Base-by-base conservation (phyloP, 2,888 invertebrate genomes). In the Protula sp. region DNA sequence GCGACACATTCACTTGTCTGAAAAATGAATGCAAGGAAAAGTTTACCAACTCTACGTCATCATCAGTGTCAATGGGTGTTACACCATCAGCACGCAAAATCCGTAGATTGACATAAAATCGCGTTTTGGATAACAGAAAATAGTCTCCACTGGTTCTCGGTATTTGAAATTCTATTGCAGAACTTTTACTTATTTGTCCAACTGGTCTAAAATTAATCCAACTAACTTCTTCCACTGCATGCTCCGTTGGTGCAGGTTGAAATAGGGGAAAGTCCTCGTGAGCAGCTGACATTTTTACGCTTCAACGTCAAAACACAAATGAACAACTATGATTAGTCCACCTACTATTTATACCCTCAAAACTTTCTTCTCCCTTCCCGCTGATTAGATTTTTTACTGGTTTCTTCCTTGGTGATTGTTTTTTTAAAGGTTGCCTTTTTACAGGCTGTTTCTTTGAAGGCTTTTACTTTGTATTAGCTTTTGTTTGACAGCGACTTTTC, bases 11-110 rank as follows among this genome's bases (percentile, higher is more conserved):
- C 2, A 56, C 56, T 27, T 56, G 56, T 2, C 56, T 24, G 47
- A 31, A 56, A n/a, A 47, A 2, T 14, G 30, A 38, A 3, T 45
- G 47, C 19, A 56, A 14, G 45, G n/a, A 24, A 24, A 56, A 30
- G 28, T 56, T 56, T 4, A 27, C 47, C 24, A 45, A 45, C n/a
- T 47, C 56, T 19, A 56, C 56, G 29, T 56, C 47, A 4, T 31
- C 47, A 2, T 22, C 29, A 26, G 2, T n/a, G n/a, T n/a, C 47
- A 1, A 45, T n/a, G 2, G 22, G 9, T 5, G 47, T 1, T 19
- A 19, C 28, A 28, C 2, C 9, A 2, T 45, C 47, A 27, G 45
- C 29, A 26, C 22, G 47, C 56, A 26, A 22, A 22, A 47, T 19
- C 1, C 31, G 29, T n/a, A 28, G 26, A 22, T 14, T 45, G 14